Evolutionary conservation across 2,113 vertebrate species (phyloP).

Genomic region (Sminthopsis crassicaudata): DNA sequence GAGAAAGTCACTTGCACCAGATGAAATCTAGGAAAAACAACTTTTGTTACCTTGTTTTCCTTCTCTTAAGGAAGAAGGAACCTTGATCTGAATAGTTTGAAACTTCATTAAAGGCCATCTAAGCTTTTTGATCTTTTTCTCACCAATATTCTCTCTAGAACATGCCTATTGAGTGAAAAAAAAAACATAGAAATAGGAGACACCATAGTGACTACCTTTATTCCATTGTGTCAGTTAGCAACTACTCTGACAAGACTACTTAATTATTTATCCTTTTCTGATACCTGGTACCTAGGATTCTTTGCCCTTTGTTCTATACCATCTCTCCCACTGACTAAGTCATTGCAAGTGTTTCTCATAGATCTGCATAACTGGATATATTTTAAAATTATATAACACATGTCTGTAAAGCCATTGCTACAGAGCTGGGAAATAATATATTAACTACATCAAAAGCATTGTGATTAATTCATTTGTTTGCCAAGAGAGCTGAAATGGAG

Average conservation of each 20-base stretch:
- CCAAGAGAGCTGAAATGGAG: constrained; percentile 59
- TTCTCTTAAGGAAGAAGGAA: neutral
- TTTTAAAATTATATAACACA: constrained; percentile 56
- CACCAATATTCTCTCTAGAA: neutral
- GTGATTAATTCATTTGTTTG: constrained; percentile 79
- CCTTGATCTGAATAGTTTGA: neutral
- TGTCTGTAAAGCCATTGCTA: constrained; percentile 19
- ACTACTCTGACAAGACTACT: neutral
- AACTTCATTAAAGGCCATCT: neutral
- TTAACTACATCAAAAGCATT: constrained; percentile 66
- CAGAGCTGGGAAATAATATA: constrained; percentile 20
- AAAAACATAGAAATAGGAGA: neutral
- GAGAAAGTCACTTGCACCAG: neutral
- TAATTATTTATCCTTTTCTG: neutral
- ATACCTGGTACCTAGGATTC: neutral
- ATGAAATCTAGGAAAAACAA: neutral
- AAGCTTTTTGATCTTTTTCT: neutral
- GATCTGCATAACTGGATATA: constrained; percentile 21
- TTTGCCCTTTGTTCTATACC: neutral
- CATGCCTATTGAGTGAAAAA: neutral
- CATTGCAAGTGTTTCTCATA: neutral
- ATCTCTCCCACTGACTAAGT: neutral
- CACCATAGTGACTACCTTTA: too few relatives aligned
- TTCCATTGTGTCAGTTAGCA: neutral
- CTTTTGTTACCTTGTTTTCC: neutral